Conservation (phyloP, 37 sponge, comb jelly and placozoan species). For the Oscarella lobularis region DNA sequence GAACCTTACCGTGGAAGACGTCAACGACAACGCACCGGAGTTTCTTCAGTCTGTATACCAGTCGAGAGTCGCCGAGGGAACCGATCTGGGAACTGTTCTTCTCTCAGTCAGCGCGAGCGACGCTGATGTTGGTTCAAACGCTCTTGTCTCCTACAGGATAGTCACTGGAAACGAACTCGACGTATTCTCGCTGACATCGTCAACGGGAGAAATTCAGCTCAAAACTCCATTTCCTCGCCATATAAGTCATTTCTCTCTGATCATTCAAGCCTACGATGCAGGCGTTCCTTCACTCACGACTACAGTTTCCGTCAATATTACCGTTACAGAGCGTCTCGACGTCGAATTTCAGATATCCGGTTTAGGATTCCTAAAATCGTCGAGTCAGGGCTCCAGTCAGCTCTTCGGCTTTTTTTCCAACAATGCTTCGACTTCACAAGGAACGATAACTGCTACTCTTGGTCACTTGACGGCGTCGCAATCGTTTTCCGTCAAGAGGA, state of each 20-base stretch:
- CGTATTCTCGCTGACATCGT: background rate
- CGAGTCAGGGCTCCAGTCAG: background rate
- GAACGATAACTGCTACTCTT: slow-evolving; percentile 1
- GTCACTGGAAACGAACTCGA: background rate
- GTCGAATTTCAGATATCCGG: background rate
- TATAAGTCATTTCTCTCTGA: background rate
- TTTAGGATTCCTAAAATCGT: background rate
- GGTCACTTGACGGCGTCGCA: background rate
- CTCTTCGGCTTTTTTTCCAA: background rate
- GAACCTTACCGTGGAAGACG: slow-evolving; percentile 20
- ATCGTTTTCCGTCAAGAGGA: background rate
- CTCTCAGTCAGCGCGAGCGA: slow-evolving; percentile 32
- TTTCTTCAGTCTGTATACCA: background rate
- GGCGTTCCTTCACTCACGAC: background rate
- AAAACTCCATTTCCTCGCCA: background rate
- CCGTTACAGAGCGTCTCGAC: background rate
- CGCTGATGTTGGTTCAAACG: slow-evolving; percentile 46
- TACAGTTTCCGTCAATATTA: background rate
- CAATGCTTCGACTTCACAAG: background rate
- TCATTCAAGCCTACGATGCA: background rate
- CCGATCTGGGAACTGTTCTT: slow-evolving; percentile 16
- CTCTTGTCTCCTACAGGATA: slow-evolving; percentile 24
- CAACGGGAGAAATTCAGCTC: background rate
- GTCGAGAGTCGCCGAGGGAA: slow-evolving; percentile 22
- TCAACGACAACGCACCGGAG: background rate